Evolutionary conservation across 2,113 vertebrate species (phyloP), one percentile per base, ranked within the genome.

Genomic region (Lutjanus erythropterus): DNA sequence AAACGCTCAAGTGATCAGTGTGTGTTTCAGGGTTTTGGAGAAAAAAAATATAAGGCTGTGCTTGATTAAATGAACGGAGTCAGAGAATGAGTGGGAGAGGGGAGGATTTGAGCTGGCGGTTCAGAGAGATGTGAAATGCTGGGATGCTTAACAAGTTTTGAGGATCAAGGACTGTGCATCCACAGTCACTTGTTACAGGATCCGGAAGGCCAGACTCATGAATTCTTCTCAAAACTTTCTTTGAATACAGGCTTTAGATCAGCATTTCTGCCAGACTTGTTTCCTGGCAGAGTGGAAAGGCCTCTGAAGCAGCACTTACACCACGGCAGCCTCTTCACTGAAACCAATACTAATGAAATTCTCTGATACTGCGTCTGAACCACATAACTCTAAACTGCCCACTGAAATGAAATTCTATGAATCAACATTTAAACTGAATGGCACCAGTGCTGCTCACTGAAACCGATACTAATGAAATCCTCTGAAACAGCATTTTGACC

Each of bases 321-420:
- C 9, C 71, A 60, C 9, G 29, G 49, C 60, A 78, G 33, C 55
- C 70, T 62, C 67, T 56, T 33, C 47, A 60, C 77, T 41, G 42
- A 83, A 84, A 77, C 83, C 75, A 69, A 74, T 86, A 71, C 81
- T 74, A 86, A 88, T 77, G 37, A 62, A 58, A 79, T 84, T 64
- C 4, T 37, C 35, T 61, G 50, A 73, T 37, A 53, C 47, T 39
- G 53, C 64, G 60, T 70, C 58, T 77, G 52, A 37, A 42, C 39
- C 58, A 64, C 66, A 83, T 68, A 78, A 71, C 60, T 68, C 69
- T 50, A 47, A 67, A 83, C 39, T 78, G 72, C 62, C 74, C 65
- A 64, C 56, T 75, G 19, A 29, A 81, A 83, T 83, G 19, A 65
- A 78, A 79, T 75, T 83, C 25, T 52, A 60, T 67, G 39, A 87